Percentiles rank a stretch among this genome's conserved stretches.
Evolutionary conservation across 2,888 invertebrate species (phyloP).

Genomic region (Rutpela maculata): DNA sequence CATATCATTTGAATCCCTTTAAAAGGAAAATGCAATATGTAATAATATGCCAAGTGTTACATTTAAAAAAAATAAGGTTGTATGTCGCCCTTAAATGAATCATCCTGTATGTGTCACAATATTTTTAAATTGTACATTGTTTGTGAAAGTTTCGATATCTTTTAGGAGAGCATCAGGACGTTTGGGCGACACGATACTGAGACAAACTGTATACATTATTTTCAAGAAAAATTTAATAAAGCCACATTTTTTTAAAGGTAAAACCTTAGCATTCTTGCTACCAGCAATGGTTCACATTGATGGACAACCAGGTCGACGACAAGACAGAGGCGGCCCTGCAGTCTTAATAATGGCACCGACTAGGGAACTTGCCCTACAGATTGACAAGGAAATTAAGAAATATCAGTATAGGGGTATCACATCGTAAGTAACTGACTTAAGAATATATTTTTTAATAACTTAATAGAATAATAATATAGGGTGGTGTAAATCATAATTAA

Average conservation of each 20-base stretch:
- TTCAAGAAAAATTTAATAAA: conserved; percentile 3
- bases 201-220: neutral
- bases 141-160: too few relatives aligned
- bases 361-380: conserved; percentile 93
- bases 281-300: conserved; percentile 96
- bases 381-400: conserved; percentile 92
- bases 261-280: conserved; percentile 94
- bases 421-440: conserved; percentile 77
- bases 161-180: too few relatives aligned
- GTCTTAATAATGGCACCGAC: conserved; percentile 95
- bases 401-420: conserved; percentile 92
- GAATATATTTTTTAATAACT: neutral
- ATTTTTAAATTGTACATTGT: too few relatives aligned
- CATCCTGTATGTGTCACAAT: too few relatives aligned
- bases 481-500: conserved; percentile 22
- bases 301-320: conserved; percentile 84
- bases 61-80: too few relatives aligned
- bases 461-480: conserved; percentile 9
- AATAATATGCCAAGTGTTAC: too few relatives aligned
- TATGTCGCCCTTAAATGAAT: too few relatives aligned
- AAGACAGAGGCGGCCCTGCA: conserved; percentile 86
- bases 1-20: too few relatives aligned
- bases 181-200: too few relatives aligned
- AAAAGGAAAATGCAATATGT: too few relatives aligned
- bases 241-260: conserved; percentile 75